phyloP scores from a whole-genome alignment of 2,113 vertebrate species.

The Laticauda colubrina region DNA sequence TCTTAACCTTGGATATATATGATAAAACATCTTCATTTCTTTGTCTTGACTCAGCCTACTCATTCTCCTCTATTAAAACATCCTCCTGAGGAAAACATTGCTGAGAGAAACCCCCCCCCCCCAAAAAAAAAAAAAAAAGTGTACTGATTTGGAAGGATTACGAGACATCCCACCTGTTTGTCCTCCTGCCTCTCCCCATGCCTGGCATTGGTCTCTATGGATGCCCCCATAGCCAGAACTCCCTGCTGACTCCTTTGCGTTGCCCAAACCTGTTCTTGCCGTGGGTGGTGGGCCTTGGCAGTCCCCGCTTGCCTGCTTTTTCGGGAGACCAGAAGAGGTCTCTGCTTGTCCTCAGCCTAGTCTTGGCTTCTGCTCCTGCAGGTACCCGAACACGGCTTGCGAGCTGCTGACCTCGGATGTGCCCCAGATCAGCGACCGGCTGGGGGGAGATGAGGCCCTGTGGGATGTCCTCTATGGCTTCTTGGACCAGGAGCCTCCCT shows the following conservation, averaged over 20 bases:
- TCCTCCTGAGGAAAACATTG: not conserved
- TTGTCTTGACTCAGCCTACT: not conserved
- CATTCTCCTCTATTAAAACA: not conserved
- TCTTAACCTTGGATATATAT: not conserved
- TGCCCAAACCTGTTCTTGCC: not conserved
- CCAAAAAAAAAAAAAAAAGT: rapidly evolving
- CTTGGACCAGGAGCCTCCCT: constrained; percentile 85
- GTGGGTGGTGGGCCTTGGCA: not conserved
- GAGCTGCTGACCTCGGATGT: constrained; percentile 95
- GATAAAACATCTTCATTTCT: not conserved
- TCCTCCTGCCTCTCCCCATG: not conserved
- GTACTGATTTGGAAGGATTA: not conserved
- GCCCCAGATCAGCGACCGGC: constrained; percentile 90
- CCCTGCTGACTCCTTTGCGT: rapidly evolving
- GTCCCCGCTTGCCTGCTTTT: not conserved
- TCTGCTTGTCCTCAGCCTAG: not conserved
- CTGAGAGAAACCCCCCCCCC: not conserved
- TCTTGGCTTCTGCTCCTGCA: constrained; percentile 45
- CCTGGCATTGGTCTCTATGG: not conserved
- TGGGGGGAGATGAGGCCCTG: constrained; percentile 86
- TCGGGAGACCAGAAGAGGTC: no score
- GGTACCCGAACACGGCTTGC: constrained; percentile 92
- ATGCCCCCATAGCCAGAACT: not conserved
- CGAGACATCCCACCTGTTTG: no score
- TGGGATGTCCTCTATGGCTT: constrained; percentile 88